Percentiles rank a stretch among this genome's conserved stretches.
phyloP scores from a whole-genome alignment of 2,113 vertebrate genomes.

The Lamprologus sp. region DNA sequence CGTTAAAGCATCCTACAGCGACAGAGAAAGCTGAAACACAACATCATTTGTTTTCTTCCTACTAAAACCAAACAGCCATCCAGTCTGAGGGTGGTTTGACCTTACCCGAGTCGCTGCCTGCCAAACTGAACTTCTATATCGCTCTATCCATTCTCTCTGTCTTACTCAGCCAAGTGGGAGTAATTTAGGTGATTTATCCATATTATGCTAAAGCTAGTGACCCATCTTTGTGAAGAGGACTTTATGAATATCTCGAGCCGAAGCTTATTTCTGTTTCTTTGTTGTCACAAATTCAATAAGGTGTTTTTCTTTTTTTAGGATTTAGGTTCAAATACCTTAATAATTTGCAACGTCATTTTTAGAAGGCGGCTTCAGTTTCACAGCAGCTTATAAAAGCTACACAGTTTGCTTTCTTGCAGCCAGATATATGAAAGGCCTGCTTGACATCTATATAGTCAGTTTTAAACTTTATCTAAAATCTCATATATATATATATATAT shows the following conservation, averaged over 20 bases:
- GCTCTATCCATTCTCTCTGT: conserved; percentile 2
- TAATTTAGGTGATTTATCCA: conserved; percentile 43
- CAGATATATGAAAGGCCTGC: not conserved
- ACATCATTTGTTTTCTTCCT: not conserved
- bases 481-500: no score
- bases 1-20: not conserved
- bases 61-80: not conserved
- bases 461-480: not conserved
- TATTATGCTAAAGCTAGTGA: conserved; percentile 30
- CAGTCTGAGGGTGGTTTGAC: conserved; percentile 19
- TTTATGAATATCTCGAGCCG: conserved; percentile 12
- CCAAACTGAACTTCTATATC: conserved; percentile 10
- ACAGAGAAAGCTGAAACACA: not conserved
- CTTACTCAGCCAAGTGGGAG: conserved; percentile 21
- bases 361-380: accelerated
- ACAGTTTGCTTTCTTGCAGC: not conserved
- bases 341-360: not conserved
- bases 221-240: not conserved
- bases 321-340: not conserved
- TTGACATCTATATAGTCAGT: not conserved
- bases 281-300: conserved; percentile 3
- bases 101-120: not conserved
- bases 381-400: not conserved
- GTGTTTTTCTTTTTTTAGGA: not conserved
- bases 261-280: not conserved